Evolutionary conservation across 2,113 vertebrate genomes (phyloP).

Genomic region (Rhinoderma darwinii): DNA sequence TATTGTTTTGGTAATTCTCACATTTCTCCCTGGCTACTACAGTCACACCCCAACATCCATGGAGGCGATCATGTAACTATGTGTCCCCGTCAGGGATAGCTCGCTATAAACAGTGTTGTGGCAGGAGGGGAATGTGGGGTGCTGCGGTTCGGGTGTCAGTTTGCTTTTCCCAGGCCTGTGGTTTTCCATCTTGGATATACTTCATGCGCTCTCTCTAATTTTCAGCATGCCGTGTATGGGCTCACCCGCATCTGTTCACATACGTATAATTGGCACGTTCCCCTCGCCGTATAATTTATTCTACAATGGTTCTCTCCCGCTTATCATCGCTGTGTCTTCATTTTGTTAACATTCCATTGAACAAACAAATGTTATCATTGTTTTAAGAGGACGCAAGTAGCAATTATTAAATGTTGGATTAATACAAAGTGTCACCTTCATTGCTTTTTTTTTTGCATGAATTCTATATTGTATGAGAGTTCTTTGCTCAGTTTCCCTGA

Average conservation of each 20-base stretch:
- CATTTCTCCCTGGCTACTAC: too few species aligned
- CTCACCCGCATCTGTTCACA: conserved; percentile 26
- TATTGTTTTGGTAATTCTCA: too few species aligned
- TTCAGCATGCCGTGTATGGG: background rate
- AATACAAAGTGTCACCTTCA: too few species aligned
- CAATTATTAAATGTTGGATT: too few species aligned
- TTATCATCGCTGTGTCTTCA: background rate
- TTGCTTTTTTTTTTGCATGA: too few species aligned
- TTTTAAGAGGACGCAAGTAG: background rate
- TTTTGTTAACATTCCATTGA: background rate
- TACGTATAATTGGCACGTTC: conserved; percentile 13
- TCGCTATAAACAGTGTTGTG: background rate
- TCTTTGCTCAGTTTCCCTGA: too few species aligned
- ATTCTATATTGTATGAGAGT: too few species aligned
- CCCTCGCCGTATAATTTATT: background rate
- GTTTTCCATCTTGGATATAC: conserved; percentile 12
- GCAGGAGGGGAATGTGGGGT: conserved; percentile 28
- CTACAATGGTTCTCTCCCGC: background rate
- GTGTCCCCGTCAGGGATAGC: background rate
- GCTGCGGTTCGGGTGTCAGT: conserved; percentile 33
- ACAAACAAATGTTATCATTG: background rate
- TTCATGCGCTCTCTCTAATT: conserved; percentile 29
- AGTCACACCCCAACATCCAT: too few species aligned
- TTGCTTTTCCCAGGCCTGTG: conserved; percentile 44
- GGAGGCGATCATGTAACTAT: background rate